A percentile compares a stretch with the other conserved stretches of the same genome.
phyloP scores from a whole-genome alignment of 2,888 invertebrate genomes.

The Chesias legatella region DNA sequence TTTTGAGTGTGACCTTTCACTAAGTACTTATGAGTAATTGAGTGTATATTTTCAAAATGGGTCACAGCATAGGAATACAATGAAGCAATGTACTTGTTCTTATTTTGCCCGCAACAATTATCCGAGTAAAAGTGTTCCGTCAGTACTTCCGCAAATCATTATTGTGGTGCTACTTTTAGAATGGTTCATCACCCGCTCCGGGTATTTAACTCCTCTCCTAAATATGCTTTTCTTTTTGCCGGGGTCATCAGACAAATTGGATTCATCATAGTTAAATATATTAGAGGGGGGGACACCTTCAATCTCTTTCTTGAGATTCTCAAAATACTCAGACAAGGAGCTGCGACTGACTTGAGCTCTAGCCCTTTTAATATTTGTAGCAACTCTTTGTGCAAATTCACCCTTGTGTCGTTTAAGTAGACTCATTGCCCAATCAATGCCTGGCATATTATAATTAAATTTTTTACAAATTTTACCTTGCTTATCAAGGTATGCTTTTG shows the following conservation, averaged over 20 bases:
- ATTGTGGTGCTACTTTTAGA: neutral
- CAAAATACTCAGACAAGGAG: conserved; percentile 1
- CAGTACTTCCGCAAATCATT: conserved; percentile 1
- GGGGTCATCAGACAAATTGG: conserved; percentile 1
- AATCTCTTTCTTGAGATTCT: neutral
- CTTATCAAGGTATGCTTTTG: conserved; percentile 7
- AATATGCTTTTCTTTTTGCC: neutral
- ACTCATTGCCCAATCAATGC: conserved; percentile 1
- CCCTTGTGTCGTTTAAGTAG: conserved; percentile 1
- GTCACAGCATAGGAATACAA: conserved; percentile 28
- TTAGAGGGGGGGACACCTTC: conserved; percentile 1
- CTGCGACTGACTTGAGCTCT: neutral
- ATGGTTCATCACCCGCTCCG: neutral
- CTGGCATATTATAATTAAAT: conserved; percentile 1
- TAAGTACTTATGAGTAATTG: conserved; percentile 41
- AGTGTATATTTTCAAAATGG: conserved; percentile 25
- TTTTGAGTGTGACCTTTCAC: conserved; percentile 45
- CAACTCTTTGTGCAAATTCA: neutral
- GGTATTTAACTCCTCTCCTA: conserved; percentile 1
- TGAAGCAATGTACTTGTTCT: conserved; percentile 32
- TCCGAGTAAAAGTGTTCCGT: conserved; percentile 32
- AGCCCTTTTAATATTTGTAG: conserved; percentile 1
- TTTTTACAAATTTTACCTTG: neutral
- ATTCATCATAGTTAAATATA: conserved; percentile 3
- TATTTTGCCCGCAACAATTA: conserved; percentile 39